phyloP scores from a whole-genome alignment of 35 echinoderm and acorn worm genomes.

The Eucidaris tribuloides region DNA sequence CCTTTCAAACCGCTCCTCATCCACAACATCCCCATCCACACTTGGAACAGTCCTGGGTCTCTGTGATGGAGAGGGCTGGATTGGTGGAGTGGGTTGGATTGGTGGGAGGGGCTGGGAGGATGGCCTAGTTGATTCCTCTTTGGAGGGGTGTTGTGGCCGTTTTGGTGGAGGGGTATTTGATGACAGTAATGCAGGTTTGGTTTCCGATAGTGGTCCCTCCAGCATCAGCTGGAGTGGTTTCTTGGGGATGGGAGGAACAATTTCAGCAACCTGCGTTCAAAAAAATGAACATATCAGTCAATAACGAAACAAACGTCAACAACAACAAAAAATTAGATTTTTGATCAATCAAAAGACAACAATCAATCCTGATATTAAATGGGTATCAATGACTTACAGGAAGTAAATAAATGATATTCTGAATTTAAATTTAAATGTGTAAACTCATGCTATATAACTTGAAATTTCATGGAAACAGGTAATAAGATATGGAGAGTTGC shows the following conservation, averaged over 20 bases:
- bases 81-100: constrained; percentile 31
- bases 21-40: background rate
- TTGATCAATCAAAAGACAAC: no score
- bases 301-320: no score
- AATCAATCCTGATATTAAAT: no score
- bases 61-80: no score
- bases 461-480: no score
- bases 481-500: no score
- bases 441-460: no score
- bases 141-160: background rate
- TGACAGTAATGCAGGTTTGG: constrained; percentile 54
- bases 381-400: no score
- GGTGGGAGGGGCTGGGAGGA: constrained; percentile 59
- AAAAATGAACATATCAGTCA: no score
- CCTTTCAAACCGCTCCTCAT: constrained; percentile 37
- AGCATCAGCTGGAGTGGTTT: constrained; percentile 71
- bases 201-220: constrained; percentile 3
- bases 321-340: no score
- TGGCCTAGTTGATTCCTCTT: constrained; percentile 1
- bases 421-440: no score
- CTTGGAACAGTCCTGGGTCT: constrained; percentile 33
- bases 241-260: constrained; percentile 69
- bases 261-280: constrained; percentile 59
- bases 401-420: no score
- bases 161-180: constrained; percentile 22